Evolutionary conservation across 37 sponge, comb jelly and placozoan genomes (phyloP).

Genomic region (Spongia lamella): DNA sequence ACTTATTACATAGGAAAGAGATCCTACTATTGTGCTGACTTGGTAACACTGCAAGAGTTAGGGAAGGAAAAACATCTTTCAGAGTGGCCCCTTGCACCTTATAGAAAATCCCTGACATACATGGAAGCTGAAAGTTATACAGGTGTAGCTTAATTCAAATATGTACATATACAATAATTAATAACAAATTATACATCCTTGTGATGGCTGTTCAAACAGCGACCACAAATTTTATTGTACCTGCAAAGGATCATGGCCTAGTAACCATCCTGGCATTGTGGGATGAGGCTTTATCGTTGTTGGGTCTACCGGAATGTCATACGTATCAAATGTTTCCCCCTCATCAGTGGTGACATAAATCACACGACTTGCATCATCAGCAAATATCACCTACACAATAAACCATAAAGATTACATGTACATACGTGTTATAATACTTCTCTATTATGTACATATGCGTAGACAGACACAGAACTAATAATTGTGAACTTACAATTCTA

Average conservation of each 20-base stretch:
- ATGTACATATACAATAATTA: too few species aligned
- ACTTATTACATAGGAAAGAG: too few species aligned
- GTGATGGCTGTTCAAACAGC: too few species aligned
- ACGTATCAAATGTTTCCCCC: constrained; percentile 27
- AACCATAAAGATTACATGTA: background rate
- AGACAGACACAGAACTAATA: background rate
- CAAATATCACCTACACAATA: constrained; percentile 50
- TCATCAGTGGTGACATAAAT: constrained; percentile 68
- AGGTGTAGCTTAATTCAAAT: too few species aligned
- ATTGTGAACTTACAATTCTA: constrained; percentile 29
- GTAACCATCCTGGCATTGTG: constrained; percentile 4
- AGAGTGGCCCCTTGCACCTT: too few species aligned
- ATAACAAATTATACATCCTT: too few species aligned
- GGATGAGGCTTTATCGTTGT: constrained; percentile 45
- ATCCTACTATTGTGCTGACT: too few species aligned
- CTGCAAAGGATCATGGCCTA: constrained; percentile 7
- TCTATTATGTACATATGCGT: background rate
- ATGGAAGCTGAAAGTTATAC: too few species aligned
- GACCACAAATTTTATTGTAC: too few species aligned
- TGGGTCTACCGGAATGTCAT: constrained; percentile 30
- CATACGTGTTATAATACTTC: constrained; percentile 12
- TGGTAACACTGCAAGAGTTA: too few species aligned
- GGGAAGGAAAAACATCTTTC: too few species aligned
- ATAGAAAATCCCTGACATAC: too few species aligned
- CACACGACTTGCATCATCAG: constrained; percentile 4